Conservation (phyloP, 2,113 vertebrate species). For the Brienomyrus brachyistius region DNA sequence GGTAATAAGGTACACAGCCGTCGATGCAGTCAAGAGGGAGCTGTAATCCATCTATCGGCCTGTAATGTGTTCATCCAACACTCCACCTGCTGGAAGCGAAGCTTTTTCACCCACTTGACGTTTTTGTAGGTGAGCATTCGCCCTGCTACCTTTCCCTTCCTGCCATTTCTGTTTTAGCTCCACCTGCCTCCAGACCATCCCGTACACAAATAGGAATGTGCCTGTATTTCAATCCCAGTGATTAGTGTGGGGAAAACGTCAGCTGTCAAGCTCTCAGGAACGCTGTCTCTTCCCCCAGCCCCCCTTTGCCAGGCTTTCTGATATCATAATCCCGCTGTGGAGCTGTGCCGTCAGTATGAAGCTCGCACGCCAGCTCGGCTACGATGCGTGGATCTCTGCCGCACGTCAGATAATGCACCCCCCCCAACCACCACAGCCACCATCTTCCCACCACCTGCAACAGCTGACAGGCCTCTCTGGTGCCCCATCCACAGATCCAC, state of each 20-base stretch:
- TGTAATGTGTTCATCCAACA: neutral
- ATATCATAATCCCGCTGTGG: neutral
- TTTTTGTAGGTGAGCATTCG: neutral
- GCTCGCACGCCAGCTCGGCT: neutral
- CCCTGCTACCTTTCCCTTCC: neutral
- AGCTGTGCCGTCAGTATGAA: neutral
- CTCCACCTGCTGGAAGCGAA: slow-evolving; percentile 18
- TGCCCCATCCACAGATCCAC: neutral
- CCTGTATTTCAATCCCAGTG: neutral
- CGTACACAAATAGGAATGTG: neutral
- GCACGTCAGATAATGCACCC: neutral
- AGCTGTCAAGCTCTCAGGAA: neutral
- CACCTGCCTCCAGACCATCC: neutral
- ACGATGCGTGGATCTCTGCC: neutral
- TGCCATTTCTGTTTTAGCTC: neutral
- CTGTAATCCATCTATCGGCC: neutral
- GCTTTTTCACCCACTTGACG: slow-evolving; percentile 29
- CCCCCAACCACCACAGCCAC: neutral
- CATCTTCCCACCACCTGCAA: neutral
- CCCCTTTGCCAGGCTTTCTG: neutral
- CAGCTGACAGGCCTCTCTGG: neutral
- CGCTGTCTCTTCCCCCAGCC: neutral
- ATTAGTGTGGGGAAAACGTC: neutral
- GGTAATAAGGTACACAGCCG: neutral
- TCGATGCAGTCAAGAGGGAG: slow-evolving; percentile 5